These are phyloP conservation scores for Aptenodytes forsteri DNA, from an alignment of 2,113 vertebrate genomes.

Conservation along the genomic window DNA sequence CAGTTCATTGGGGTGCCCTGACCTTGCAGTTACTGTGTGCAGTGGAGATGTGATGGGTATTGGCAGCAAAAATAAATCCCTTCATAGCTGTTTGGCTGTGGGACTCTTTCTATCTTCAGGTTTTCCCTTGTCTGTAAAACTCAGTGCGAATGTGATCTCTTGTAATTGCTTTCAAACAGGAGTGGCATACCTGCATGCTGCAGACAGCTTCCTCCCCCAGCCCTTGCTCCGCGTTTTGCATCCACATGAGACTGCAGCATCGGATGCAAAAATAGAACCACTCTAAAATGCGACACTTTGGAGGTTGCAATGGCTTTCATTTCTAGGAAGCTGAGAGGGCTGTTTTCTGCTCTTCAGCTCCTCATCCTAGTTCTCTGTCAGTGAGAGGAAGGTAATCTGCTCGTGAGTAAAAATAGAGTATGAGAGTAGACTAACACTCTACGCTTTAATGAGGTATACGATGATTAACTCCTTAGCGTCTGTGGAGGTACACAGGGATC, in stretches of 20 bases:
- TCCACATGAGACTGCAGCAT: slow-evolving; percentile 21
- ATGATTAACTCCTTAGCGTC: neutral
- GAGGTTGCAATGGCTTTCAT: neutral
- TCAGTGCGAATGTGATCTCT: neutral
- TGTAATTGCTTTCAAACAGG: neutral
- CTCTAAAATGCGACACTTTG: neutral
- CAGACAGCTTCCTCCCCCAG: neutral
- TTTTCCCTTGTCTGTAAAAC: neutral
- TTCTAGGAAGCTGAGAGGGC: neutral
- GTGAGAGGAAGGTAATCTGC: neutral
- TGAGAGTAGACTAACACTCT: neutral
- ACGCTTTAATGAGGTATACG: neutral
- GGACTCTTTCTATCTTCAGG: neutral
- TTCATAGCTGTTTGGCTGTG: neutral
- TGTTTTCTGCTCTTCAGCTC: neutral
- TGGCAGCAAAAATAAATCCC: neutral
- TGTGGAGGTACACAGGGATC: rapidly evolving
- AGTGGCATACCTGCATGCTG: neutral
- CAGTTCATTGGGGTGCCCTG: neutral
- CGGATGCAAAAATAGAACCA: neutral
- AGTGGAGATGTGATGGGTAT: neutral
- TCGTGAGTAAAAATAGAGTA: neutral
- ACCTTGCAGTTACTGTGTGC: neutral
- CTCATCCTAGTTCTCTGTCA: neutral
- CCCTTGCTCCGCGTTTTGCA: slow-evolving; percentile 22